Conservation (phyloP, 2,113 vertebrate genomes). For the Tragelaphus strepsiceros region DNA sequence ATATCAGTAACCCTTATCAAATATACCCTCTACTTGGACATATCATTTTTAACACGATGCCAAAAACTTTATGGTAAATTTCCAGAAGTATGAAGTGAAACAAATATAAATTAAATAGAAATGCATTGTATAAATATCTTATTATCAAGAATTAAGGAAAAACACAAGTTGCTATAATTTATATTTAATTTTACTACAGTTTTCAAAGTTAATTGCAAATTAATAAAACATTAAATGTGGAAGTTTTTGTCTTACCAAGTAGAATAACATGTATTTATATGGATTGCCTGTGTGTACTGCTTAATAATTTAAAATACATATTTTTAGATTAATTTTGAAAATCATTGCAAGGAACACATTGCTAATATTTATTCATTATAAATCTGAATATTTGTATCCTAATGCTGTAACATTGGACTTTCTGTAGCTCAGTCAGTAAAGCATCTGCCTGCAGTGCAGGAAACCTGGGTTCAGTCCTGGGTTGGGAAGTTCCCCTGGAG, state of each 20-base stretch:
- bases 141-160: neutral
- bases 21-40: slow-evolving; percentile 86
- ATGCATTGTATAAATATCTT: neutral
- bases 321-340: slow-evolving; percentile 28
- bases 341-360: neutral
- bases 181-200: slow-evolving; percentile 14
- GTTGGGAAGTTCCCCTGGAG: neutral
- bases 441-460: neutral
- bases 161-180: neutral
- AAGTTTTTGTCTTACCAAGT: neutral
- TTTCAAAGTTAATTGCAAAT: slow-evolving; percentile 31
- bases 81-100: slow-evolving; percentile 88
- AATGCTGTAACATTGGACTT: neutral
- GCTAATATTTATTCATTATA: slow-evolving; percentile 4
- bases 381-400: neutral
- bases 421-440: neutral
- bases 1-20: slow-evolving; percentile 49
- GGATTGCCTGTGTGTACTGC: neutral
- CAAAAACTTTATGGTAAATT: slow-evolving; percentile 89
- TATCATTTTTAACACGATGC: slow-evolving; percentile 90
- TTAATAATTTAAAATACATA: neutral
- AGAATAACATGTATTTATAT: slow-evolving; percentile 10
- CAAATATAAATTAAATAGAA: slow-evolving; percentile 16
- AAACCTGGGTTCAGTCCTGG: neutral
- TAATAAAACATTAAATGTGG: neutral